Evolutionary conservation across 2,797 vertebrate species (phyloP).

Genomic region (Myotis vivesi): DNA sequence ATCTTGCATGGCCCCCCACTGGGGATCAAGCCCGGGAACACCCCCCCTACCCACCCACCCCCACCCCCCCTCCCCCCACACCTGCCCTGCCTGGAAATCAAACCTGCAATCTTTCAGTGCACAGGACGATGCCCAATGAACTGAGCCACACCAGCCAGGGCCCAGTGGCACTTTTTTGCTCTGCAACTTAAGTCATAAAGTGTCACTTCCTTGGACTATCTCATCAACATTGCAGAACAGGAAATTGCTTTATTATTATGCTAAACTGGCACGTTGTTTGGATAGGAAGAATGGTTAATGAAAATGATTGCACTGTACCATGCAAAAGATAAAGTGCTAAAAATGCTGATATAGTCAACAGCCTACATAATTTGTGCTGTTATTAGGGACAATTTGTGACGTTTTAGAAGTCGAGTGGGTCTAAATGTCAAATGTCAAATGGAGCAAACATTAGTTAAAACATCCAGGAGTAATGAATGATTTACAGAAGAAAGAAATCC

Average conservation of each 20-base stretch:
- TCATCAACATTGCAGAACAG: neutral
- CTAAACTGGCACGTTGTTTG: slow-evolving; percentile 56
- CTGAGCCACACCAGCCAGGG: neutral
- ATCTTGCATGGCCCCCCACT: neutral
- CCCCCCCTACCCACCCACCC: too few relatives aligned
- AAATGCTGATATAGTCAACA: slow-evolving; percentile 17
- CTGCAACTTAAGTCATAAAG: neutral
- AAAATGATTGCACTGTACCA: slow-evolving; percentile 42
- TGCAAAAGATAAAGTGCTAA: slow-evolving; percentile 27
- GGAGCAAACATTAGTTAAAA: slow-evolving; percentile 70
- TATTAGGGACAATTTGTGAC: slow-evolving; percentile 77
- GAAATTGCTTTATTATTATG: slow-evolving; percentile 71
- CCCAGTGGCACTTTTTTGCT: neutral
- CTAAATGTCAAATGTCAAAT: slow-evolving; percentile 70
- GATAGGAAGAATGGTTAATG: slow-evolving; percentile 58
- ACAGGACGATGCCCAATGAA: neutral
- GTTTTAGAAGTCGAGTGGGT: slow-evolving; percentile 68
- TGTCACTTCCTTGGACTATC: neutral
- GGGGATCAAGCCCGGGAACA: neutral
- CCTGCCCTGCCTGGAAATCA: neutral
- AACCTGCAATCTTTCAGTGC: neutral
- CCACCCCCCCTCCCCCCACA: neutral
- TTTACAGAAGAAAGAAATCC: neutral
- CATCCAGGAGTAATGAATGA: slow-evolving; percentile 24
- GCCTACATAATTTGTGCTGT: slow-evolving; percentile 55